phyloP scores from a whole-genome alignment of 2,888 invertebrate genomes.

The Nymphalis c-album region DNA sequence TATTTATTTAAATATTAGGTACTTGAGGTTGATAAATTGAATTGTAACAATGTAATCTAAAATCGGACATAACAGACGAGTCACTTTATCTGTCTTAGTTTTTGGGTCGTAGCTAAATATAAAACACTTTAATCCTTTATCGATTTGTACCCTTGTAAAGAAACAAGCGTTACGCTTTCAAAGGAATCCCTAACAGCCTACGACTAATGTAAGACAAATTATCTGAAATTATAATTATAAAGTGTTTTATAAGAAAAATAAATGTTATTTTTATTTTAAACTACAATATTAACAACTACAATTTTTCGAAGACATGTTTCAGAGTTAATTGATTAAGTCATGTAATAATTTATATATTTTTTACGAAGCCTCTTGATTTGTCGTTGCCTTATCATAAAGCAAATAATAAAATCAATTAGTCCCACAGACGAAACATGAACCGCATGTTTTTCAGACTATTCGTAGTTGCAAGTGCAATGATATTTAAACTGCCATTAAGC shows the following conservation, averaged over 20 bases:
- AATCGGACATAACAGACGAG: constrained; percentile 16
- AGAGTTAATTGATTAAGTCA: no score
- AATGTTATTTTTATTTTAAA: no score
- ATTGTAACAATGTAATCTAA: constrained; percentile 24
- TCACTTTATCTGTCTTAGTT: constrained; percentile 17
- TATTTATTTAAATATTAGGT: no score
- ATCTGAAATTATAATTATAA: no score
- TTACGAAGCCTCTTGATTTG: neutral
- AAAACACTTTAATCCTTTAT: constrained; percentile 30
- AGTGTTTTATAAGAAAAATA: no score
- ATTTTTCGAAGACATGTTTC: no score
- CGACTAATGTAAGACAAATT: neutral
- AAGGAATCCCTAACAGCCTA: constrained; percentile 13
- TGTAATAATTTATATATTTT: no score
- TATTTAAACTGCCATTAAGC: constrained; percentile 37
- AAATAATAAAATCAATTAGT: constrained; percentile 24
- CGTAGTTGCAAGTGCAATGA: constrained; percentile 25
- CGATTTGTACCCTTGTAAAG: constrained; percentile 26
- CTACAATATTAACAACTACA: no score
- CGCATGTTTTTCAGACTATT: constrained; percentile 35
- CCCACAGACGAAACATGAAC: constrained; percentile 23
- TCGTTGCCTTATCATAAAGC: neutral
- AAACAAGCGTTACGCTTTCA: constrained; percentile 23
- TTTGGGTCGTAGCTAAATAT: constrained; percentile 24
- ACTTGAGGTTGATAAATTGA: neutral